A percentile compares a stretch with the other conserved stretches of the same genome.
These are phyloP conservation scores for Lytechinus variegatus DNA, from an alignment of 35 echinoderm and acorn worm species.

Conservation along the genomic window DNA sequence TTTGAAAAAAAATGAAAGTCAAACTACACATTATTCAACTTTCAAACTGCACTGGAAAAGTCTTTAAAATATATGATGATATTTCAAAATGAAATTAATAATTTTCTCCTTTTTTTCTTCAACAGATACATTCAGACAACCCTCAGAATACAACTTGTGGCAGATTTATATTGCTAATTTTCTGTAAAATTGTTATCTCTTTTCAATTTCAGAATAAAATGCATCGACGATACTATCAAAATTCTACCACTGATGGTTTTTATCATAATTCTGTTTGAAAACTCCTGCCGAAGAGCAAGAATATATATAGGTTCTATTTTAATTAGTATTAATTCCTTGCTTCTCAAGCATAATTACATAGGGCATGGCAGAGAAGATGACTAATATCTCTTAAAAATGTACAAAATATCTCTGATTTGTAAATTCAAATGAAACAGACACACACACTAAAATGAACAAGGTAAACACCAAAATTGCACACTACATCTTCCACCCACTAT, in stretches of 20 bases:
- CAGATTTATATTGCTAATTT: neutral
- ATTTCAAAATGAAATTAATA: neutral
- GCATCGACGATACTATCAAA: neutral
- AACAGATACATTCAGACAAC: neutral
- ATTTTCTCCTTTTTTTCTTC: neutral
- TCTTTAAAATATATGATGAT: neutral
- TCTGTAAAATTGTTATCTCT: neutral
- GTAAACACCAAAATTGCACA: conserved; percentile 1
- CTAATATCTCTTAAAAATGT: neutral
- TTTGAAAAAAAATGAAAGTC: neutral
- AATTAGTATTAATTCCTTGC: neutral
- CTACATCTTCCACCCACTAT: neutral
- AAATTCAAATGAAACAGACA: neutral
- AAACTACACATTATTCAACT: neutral
- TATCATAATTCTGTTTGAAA: neutral
- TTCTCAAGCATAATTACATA: neutral
- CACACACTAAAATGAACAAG: conserved; percentile 15
- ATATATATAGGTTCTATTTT: neutral
- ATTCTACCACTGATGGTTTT: neutral
- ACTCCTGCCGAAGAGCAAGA: neutral
- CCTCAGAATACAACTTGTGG: neutral
- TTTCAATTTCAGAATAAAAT: neutral
- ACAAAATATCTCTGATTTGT: conserved; percentile 16
- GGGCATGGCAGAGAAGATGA: neutral
- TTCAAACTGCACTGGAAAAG: neutral